phyloP scores from a whole-genome alignment of 1,140 invertebrate genomes.

The Metaphire vulgaris region DNA sequence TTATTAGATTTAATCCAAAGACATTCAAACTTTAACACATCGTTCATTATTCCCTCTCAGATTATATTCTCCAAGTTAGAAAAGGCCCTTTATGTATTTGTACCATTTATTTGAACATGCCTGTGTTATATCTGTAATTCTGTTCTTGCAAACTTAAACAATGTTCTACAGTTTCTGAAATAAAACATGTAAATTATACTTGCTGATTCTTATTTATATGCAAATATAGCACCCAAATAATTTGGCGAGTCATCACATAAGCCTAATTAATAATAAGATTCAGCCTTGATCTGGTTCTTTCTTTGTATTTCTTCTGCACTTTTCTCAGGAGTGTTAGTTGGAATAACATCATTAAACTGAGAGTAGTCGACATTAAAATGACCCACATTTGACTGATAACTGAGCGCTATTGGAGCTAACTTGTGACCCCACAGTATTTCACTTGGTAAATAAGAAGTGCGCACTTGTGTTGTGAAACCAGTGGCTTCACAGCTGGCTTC shows the following conservation, averaged over 20 bases:
- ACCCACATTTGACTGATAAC: conserved; percentile 77
- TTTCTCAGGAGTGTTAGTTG: conserved; percentile 45
- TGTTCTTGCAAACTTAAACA: no score
- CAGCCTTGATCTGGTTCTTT: no score
- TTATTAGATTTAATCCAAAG: no score
- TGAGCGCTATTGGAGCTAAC: conserved; percentile 60
- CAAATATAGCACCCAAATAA: no score
- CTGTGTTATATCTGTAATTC: not conserved
- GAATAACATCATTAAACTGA: conserved; percentile 64
- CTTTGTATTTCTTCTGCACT: not conserved
- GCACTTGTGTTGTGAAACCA: conserved; percentile 36
- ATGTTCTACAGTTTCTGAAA: no score
- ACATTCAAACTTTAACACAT: no score
- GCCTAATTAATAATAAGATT: no score
- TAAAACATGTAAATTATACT: no score
- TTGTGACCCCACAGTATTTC: conserved; percentile 49
- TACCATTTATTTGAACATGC: not conserved
- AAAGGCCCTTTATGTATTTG: not conserved
- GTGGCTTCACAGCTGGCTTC: conserved; percentile 58
- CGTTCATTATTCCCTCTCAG: no score
- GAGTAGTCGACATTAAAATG: conserved; percentile 86
- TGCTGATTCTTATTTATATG: no score
- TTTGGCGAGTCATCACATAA: no score
- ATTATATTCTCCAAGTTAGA: no score
- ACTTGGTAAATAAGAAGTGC: conserved; percentile 47